phyloP scores from a whole-genome alignment of 2,797 vertebrate genomes.

The Lutjanus argentimaculatus region DNA sequence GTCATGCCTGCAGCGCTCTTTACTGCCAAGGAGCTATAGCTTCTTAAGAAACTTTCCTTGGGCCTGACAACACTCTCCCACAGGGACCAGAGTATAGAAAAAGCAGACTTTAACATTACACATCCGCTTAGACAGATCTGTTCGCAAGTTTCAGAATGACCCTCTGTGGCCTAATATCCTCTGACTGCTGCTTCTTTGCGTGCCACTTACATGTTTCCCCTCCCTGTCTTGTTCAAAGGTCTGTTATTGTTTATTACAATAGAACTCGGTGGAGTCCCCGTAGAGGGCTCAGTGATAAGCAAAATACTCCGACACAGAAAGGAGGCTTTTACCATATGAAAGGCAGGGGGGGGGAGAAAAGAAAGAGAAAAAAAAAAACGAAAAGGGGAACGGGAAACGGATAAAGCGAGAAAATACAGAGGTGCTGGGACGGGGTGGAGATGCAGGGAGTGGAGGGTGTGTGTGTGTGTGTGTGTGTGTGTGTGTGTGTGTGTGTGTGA shows the following conservation, averaged over 20 bases:
- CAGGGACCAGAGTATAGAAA: neutral
- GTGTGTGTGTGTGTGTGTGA: no score
- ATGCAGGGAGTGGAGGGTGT: conserved; percentile 32
- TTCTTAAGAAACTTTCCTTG: conserved; percentile 30
- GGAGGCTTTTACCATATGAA: conserved; percentile 79
- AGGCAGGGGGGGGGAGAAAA: conserved; percentile 48
- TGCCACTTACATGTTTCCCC: conserved; percentile 70
- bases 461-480: conserved; percentile 14
- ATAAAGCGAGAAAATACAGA: conserved; percentile 66
- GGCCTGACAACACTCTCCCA: conserved; percentile 24
- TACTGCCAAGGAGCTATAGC: conserved; percentile 16
- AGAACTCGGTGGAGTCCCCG: conserved; percentile 64
- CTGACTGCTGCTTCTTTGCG: conserved; percentile 56
- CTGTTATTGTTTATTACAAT: conserved; percentile 78
- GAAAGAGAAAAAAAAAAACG: conserved; percentile 37
- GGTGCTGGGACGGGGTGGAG: conserved; percentile 46
- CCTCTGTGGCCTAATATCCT: conserved; percentile 61
- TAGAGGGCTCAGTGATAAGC: conserved; percentile 69
- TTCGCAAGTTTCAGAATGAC: conserved; percentile 53
- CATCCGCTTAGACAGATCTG: conserved; percentile 32
- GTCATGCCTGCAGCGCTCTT: no score
- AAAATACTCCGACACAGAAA: conserved; percentile 71
- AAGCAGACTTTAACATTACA: conserved; percentile 19
- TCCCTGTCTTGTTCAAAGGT: conserved; percentile 70
- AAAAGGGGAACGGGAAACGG: conserved; percentile 42